These are phyloP conservation scores for Nemopilema nomurai DNA, from an alignment of 30 jellyfish, hydroid and myxozoan species.

Conservation along the genomic window DNA sequence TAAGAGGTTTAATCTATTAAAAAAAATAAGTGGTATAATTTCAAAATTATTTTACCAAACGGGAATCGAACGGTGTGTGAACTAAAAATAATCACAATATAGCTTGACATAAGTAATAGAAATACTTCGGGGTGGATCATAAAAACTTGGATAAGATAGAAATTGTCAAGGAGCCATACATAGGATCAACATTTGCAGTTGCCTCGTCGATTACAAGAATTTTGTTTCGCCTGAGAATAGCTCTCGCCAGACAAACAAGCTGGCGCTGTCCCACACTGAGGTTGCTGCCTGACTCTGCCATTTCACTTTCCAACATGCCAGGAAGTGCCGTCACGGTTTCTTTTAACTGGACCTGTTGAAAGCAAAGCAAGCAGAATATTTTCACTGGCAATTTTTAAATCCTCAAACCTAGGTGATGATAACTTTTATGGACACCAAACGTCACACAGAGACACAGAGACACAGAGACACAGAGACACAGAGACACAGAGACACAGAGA, in stretches of 20 bases:
- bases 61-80: too few relatives aligned
- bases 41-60: too few relatives aligned
- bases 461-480: too few relatives aligned
- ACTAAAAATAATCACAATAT: too few relatives aligned
- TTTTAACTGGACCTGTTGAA: conserved; percentile 76
- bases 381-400: too few relatives aligned
- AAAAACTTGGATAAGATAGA: background rate
- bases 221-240: conserved; percentile 74
- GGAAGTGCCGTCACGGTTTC: conserved; percentile 79
- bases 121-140: background rate
- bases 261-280: conserved; percentile 96
- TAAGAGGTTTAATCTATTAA: too few relatives aligned
- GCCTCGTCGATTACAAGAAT: conserved; percentile 94
- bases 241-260: conserved; percentile 93
- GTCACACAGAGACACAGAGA: too few relatives aligned
- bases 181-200: conserved; percentile 97
- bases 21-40: too few relatives aligned
- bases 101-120: background rate
- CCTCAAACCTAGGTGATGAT: too few relatives aligned
- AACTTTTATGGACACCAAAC: too few relatives aligned
- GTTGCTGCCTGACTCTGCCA: conserved; percentile 93
- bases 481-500: too few relatives aligned
- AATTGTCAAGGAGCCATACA: conserved; percentile 34
- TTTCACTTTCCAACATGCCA: conserved; percentile 75
- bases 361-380: background rate